These are phyloP conservation scores for Neosalanx taihuensis DNA, from an alignment of 2,797 vertebrate species.

Conservation along the genomic window DNA sequence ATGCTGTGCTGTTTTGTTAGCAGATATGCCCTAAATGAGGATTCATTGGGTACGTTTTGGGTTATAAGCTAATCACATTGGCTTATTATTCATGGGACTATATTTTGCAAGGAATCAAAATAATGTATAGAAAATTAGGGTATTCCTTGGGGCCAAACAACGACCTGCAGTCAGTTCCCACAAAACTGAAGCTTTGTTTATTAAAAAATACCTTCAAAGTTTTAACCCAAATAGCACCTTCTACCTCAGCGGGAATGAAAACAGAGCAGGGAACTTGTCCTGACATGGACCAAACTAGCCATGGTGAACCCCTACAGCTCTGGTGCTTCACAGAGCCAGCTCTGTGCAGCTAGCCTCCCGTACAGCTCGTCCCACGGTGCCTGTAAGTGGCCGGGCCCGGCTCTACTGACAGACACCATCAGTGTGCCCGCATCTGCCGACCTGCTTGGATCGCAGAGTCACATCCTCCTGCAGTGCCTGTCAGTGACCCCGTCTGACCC, in stretches of 20 bases:
- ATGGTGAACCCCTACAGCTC: conserved; percentile 10
- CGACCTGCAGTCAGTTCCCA: conserved; percentile 47
- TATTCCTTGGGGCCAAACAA: neutral
- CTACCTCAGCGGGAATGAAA: conserved; percentile 66
- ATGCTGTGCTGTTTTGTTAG: no score
- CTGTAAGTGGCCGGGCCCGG: conserved; percentile 24
- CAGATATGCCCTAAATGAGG: conserved; percentile 24
- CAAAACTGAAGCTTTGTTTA: conserved; percentile 55
- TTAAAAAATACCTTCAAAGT: conserved; percentile 32
- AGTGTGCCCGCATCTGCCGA: conserved; percentile 67
- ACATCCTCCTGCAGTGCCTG: conserved; percentile 66
- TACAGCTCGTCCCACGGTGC: neutral
- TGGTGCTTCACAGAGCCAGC: conserved; percentile 19
- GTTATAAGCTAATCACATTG: no score
- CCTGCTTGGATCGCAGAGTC: conserved; percentile 48
- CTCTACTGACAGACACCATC: conserved; percentile 65
- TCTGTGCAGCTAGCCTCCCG: neutral
- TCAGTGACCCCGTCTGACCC: conserved; percentile 66
- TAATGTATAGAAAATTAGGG: conserved; percentile 3
- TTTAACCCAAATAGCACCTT: conserved; percentile 71
- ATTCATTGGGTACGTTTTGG: no score
- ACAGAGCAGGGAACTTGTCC: conserved; percentile 41
- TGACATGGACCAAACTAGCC: conserved; percentile 14
- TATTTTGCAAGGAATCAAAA: no score
- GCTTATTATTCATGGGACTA: no score